A percentile compares a stretch with the other conserved stretches of the same genome.
These are phyloP conservation scores for Drosophila meridiana DNA, from an alignment of 2,888 invertebrate genomes.

Conservation along the genomic window DNA sequence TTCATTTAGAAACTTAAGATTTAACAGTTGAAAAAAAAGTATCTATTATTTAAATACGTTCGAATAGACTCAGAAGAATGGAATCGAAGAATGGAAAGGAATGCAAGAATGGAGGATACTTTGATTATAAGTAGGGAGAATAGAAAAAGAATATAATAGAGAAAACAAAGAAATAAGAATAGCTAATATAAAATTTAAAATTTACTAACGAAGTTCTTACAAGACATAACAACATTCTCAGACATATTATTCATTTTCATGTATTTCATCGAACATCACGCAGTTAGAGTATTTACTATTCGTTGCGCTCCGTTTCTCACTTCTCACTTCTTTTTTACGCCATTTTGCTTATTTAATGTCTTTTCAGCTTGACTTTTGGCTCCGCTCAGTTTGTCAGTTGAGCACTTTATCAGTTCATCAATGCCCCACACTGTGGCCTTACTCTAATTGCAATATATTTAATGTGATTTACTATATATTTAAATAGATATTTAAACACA, in stretches of 20 bases:
- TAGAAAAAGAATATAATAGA: too few species aligned
- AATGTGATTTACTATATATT: slow-evolving; percentile 4
- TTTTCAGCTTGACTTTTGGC: slow-evolving; percentile 16
- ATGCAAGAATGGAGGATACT: too few species aligned
- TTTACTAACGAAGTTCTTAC: too few species aligned
- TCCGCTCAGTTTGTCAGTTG: slow-evolving; percentile 21
- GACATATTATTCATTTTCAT: too few species aligned
- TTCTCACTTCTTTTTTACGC: neutral
- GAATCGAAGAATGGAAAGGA: too few species aligned
- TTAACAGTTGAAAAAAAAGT: neutral
- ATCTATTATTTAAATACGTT: too few species aligned
- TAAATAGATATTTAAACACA: slow-evolving; percentile 1
- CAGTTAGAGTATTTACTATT: neutral
- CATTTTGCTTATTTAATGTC: slow-evolving; percentile 6
- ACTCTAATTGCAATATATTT: slow-evolving; percentile 50
- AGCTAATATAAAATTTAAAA: too few species aligned
- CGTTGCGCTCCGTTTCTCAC: neutral
- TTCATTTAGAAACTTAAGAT: neutral
- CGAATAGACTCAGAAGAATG: too few species aligned
- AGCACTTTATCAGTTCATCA: slow-evolving; percentile 26
- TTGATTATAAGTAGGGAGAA: too few species aligned
- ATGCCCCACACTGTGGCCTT: slow-evolving; percentile 42
- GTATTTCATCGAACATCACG: too few species aligned
- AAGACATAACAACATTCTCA: too few species aligned
- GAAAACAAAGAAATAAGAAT: too few species aligned